Base-by-base conservation (phyloP, 2,113 vertebrate genomes). In the Balaeniceps rex region DNA sequence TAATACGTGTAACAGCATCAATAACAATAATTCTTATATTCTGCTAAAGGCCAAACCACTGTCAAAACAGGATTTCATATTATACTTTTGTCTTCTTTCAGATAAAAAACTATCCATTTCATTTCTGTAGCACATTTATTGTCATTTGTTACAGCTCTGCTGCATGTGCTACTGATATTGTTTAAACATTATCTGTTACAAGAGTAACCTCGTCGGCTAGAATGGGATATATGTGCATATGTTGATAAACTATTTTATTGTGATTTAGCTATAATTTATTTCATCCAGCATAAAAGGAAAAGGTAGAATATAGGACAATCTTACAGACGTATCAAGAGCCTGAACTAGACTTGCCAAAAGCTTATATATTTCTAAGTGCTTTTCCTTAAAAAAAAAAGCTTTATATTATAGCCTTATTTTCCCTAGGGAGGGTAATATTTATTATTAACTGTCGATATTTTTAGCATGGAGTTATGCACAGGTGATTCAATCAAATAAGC, bases 31-130 rank as follows among this genome's bases (percentile, higher is more conserved):
- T 77, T 69, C 47, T 64, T 82, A 11, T 49, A 75, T 55, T 91
- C 76, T 83, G 54, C 61, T 94, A 86, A 95, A 91, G 81, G 80
- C 23, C 40, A 97, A 95, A 92, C 47, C 65, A 88, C 55, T 84
- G 34, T 58, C 70, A 92, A 75, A 95, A 91, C 81, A 9, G 26
- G 55, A 89, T 95, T 91, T 94, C 40, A 83, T 93, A 31, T 75
- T 87, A 79, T 12, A 11, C 9, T 83, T 97, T 63, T 8, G 2
- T 26, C 38, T 72, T 46, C 46, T 87, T 90, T 70, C 84, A 71
- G 88, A 83, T 89, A 76, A 81, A 82, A 92, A 70, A 4, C n/a
- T 78, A 75, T 72, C n/a, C 4, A 49, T 72, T 92, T 54, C 54
- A 61, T 92, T 72, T 93, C 47, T 91, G 34, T 51, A 78, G 44